Evolutionary conservation across 2,888 invertebrate species (phyloP).

Genomic region (Habroteleia sp.): DNA sequence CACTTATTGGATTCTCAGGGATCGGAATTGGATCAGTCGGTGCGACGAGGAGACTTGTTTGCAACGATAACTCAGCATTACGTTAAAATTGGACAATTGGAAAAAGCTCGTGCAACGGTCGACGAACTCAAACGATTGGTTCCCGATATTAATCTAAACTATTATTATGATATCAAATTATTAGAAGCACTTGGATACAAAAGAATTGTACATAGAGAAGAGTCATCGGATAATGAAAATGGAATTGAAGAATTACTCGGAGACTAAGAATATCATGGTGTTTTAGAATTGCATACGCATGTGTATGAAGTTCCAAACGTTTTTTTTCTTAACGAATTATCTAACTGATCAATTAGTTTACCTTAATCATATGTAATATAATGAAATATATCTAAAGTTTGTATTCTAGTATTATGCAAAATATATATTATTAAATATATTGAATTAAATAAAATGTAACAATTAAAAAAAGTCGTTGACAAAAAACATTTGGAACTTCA

Average conservation of each 20-base stretch:
- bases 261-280: slow-evolving; percentile 68
- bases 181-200: slow-evolving; percentile 77
- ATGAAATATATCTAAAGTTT: no score
- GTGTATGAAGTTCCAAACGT: no score
- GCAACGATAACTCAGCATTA: slow-evolving; percentile 78
- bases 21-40: slow-evolving; percentile 75
- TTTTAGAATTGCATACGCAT: no score
- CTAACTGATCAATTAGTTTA: no score
- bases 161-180: slow-evolving; percentile 75
- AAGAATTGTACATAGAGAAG: slow-evolving; percentile 72
- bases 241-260: slow-evolving; percentile 78
- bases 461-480: no score
- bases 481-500: no score
- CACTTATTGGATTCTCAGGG: slow-evolving; percentile 81
- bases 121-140: slow-evolving; percentile 77
- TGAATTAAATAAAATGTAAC: no score
- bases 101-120: slow-evolving; percentile 75
- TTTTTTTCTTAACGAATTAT: no score
- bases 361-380: no score
- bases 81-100: slow-evolving; percentile 73
- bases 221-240: slow-evolving; percentile 77
- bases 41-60: slow-evolving; percentile 78
- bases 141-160: slow-evolving; percentile 77
- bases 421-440: no score
- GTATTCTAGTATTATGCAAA: no score